Percentiles rank a stretch among this genome's conserved stretches.
Conservation (phyloP, 2,113 vertebrate species). For the Ochotona princeps region DNA sequence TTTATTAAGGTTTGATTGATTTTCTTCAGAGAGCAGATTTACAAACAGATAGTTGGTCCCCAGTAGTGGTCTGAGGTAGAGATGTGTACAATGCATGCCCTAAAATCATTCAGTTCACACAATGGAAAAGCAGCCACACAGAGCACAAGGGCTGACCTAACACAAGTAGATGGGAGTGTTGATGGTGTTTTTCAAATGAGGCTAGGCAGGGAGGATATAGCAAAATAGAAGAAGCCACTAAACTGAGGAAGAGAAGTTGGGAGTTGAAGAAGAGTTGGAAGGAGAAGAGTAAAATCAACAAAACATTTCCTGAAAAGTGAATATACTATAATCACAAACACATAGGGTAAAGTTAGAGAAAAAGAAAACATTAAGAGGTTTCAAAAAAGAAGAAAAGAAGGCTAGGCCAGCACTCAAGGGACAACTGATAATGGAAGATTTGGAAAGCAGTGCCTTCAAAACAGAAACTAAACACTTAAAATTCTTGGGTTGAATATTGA, state of each 20-base stretch:
- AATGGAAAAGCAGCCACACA: background rate
- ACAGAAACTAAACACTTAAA: background rate
- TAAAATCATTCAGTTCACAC: background rate
- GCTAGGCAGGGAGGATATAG: background rate
- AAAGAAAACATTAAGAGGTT: constrained; percentile 9
- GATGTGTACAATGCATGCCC: background rate
- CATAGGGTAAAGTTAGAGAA: constrained; percentile 20
- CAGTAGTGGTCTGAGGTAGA: background rate
- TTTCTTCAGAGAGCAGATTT: constrained; percentile 14
- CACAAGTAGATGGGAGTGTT: background rate
- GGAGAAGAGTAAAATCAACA: constrained; percentile 17
- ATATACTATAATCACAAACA: constrained; percentile 18
- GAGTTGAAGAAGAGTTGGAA: constrained; percentile 2
- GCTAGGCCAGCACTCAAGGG: background rate
- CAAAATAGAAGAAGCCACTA: constrained; percentile 17
- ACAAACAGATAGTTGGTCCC: background rate
- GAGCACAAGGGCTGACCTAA: background rate
- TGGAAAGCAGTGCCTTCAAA: background rate
- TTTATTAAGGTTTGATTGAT: background rate
- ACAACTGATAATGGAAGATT: background rate
- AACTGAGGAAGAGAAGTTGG: constrained; percentile 14
- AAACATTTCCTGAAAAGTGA: constrained; percentile 22
- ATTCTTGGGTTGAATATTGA: constrained; percentile 49
- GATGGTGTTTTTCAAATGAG: background rate
- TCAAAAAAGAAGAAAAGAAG: constrained; percentile 23